Evolutionary conservation across 2,113 vertebrate species (phyloP).

Genomic region (Cyprinodon brontotheroides): DNA sequence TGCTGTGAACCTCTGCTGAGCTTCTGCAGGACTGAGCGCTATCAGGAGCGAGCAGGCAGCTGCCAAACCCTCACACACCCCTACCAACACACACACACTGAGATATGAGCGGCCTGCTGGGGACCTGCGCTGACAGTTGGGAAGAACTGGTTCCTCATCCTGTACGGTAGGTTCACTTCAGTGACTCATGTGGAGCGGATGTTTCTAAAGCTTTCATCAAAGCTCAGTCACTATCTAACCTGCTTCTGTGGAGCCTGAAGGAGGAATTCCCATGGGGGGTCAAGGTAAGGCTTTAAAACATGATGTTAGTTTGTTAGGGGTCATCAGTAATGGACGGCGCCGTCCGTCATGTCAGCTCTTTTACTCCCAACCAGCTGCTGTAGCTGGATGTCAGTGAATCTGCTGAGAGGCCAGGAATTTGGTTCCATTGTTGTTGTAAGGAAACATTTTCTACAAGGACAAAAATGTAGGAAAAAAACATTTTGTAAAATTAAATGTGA

Average conservation of each 20-base stretch:
- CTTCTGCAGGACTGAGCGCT: slow-evolving; percentile 37
- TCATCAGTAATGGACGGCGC: too few relatives aligned
- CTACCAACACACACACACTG: slow-evolving; percentile 7
- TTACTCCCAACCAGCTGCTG: too few relatives aligned
- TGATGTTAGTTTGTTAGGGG: too few relatives aligned
- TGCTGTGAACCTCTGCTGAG: background rate
- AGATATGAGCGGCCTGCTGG: slow-evolving; percentile 49
- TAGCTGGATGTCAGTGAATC: too few relatives aligned
- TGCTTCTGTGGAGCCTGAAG: background rate
- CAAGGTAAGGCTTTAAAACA: too few relatives aligned
- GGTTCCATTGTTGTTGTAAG: too few relatives aligned
- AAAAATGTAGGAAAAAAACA: too few relatives aligned
- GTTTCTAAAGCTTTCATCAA: background rate
- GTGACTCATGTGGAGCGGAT: background rate
- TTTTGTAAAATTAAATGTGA: too few relatives aligned
- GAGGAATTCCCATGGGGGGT: too few relatives aligned
- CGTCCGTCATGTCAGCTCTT: too few relatives aligned
- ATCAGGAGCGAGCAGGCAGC: slow-evolving; percentile 73
- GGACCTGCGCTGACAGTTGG: slow-evolving; percentile 37
- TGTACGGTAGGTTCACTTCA: slow-evolving; percentile 56
- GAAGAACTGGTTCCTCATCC: slow-evolving; percentile 17
- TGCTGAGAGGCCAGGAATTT: too few relatives aligned
- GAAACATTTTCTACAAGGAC: too few relatives aligned
- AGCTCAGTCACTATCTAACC: background rate
- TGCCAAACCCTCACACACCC: slow-evolving; percentile 49